Evolutionary conservation across 2,113 vertebrate genomes (phyloP).

Genomic region (Myrmecophaga tridactyla): DNA sequence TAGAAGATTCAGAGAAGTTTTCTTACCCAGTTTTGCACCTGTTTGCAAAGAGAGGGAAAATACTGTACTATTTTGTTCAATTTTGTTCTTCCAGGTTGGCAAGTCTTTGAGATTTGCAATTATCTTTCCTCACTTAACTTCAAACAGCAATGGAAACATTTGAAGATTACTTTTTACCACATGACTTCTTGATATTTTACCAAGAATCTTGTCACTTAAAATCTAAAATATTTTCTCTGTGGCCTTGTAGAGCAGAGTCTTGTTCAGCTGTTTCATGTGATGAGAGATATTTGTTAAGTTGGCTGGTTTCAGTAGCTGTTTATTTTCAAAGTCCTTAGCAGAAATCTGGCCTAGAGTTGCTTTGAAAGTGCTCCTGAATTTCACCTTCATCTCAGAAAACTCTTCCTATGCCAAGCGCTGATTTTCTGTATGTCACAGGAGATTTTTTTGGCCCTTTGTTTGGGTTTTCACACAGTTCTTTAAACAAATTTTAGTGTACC

Average conservation of each 20-base stretch:
- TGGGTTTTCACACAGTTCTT: background rate
- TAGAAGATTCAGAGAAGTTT: background rate
- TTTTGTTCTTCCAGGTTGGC: background rate
- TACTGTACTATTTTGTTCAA: background rate
- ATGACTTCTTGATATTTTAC: background rate
- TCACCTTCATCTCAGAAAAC: background rate
- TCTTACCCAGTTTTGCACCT: background rate
- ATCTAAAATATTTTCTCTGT: background rate
- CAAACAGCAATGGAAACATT: background rate
- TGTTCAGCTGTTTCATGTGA: too few relatives aligned
- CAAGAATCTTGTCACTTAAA: background rate
- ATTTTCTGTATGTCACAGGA: background rate
- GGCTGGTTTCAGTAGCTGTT: background rate
- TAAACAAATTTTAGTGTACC: background rate
- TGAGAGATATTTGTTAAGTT: too few relatives aligned
- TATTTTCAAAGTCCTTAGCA: background rate
- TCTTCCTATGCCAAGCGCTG: background rate
- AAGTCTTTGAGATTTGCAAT: background rate
- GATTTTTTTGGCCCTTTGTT: background rate
- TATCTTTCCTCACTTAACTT: background rate
- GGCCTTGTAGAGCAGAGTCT: too few relatives aligned
- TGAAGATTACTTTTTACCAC: background rate
- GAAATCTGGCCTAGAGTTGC: background rate
- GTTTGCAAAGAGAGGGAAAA: background rate
- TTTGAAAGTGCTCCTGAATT: background rate